Conservation (phyloP, 1,140 invertebrate genomes). For the Drosophila saltans region DNA sequence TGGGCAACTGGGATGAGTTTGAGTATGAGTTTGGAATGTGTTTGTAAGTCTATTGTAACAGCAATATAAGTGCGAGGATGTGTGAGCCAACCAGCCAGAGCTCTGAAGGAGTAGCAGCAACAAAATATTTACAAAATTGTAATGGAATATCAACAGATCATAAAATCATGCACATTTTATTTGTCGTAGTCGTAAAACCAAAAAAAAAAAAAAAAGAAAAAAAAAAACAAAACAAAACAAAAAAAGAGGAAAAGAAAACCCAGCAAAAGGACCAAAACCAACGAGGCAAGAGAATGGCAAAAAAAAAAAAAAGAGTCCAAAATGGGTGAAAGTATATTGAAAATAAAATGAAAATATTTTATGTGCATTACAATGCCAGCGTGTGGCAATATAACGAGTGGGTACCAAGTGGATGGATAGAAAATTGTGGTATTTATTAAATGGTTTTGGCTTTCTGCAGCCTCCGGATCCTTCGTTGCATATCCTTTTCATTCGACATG, state of each 20-base stretch:
- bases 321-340: constrained; percentile 63
- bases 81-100: constrained; percentile 45
- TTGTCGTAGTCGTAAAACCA: constrained; percentile 76
- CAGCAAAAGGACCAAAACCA: neutral
- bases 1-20: constrained; percentile 2
- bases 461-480: constrained; percentile 8
- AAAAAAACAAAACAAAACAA: neutral
- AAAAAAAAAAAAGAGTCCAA: neutral
- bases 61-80: constrained; percentile 56
- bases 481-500: constrained; percentile 27
- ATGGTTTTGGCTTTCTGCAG: constrained; percentile 60
- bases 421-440: constrained; percentile 81
- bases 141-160: constrained; percentile 82
- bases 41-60: constrained; percentile 77
- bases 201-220: constrained; percentile 42
- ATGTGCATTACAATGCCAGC: constrained; percentile 74
- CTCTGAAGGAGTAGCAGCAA: constrained; percentile 51
- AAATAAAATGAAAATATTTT: constrained; percentile 79
- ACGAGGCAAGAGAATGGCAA: constrained; percentile 30
- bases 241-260: constrained; percentile 8
- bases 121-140: constrained; percentile 82
- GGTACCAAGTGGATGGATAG: constrained; percentile 47
- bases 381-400: constrained; percentile 66
- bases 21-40: constrained; percentile 60
- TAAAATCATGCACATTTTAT: constrained; percentile 82